These are phyloP conservation scores for Lagopus leucura DNA, from an alignment of 2,113 vertebrate species.

Conservation along the genomic window DNA sequence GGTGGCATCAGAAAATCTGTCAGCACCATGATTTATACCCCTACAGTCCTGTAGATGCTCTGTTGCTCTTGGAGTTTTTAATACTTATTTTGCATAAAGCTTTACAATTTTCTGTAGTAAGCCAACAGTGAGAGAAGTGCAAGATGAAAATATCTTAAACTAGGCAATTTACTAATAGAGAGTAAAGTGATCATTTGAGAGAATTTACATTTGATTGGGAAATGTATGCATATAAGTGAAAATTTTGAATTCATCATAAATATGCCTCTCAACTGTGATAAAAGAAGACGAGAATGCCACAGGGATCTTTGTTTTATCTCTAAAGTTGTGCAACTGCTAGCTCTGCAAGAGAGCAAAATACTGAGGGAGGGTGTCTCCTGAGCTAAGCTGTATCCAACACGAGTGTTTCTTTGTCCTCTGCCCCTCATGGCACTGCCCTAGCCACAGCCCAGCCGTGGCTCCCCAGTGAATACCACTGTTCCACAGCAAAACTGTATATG, in stretches of 20 bases:
- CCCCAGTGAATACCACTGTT: not conserved
- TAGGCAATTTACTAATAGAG: not conserved
- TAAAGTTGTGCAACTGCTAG: not conserved
- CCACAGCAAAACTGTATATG: not conserved
- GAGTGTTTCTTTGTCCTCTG: not conserved
- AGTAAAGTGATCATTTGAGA: not conserved
- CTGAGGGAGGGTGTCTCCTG: not conserved
- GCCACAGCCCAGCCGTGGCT: fast-evolving
- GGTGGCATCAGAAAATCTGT: constrained; percentile 21
- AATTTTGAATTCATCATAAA: constrained; percentile 6
- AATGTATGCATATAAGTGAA: not conserved
- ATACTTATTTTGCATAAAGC: not conserved
- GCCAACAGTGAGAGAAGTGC: not conserved
- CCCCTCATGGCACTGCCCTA: not conserved
- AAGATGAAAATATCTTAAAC: not conserved
- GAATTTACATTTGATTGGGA: constrained; percentile 8
- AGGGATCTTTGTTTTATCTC: not conserved
- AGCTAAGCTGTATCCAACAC: fast-evolving
- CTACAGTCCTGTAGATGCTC: not conserved
- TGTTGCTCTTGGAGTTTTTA: not conserved
- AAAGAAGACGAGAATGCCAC: not conserved
- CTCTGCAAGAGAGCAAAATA: not conserved
- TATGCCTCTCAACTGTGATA: not conserved
- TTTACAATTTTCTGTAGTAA: not conserved
- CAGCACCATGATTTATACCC: not conserved